Base-by-base conservation (phyloP, 1,140 invertebrate genomes). In the Zaprionus inermis region DNA sequence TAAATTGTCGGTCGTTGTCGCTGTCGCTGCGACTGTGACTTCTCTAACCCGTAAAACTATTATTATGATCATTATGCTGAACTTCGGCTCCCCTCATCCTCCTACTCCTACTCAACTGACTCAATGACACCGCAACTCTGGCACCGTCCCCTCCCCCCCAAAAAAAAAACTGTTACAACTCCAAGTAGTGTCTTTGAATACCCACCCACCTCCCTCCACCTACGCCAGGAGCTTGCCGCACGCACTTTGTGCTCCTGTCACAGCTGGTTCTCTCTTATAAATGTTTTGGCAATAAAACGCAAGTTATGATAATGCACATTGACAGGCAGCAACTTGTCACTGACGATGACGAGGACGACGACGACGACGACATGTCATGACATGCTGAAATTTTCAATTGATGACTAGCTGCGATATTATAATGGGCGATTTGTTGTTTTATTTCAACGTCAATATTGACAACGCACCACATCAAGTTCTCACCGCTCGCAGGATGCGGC, bases 31-130 rank as follows among this genome's bases (percentile, higher is more conserved):
- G 76, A 88, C 82, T 86, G 83, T 86, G 83, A 86, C 83, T 86
- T 86, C 83, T 86, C 83, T 86, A 86, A 86, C 83, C 83, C 79
- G 79, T 86, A 77, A 79, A 88, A 88, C 83, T 88, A 86, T 86
- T 86, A 86, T 88, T 88, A 83, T 83, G 66, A 86, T 86, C 83
- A 88, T 89, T 88, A 89, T 79, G 55, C 60, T 65, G n/a, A n/a
- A n/a, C n/a, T n/a, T 46, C 49, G 36, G 54, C 59, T 56, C 32
- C 49, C 22, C 9, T 34, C 60, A 22, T 11, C 22, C 12, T 41
- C 24, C 38, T 12, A 10, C 51, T 4, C 24, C 24, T 3, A 2
- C 22, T 24, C 24, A n/a, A 44, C 6, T 28, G 24, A 34, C 30
- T 20, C 46, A 30, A 52, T 59, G 66, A 59, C 66, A 52, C 68